Conservation (phyloP, 2,797 vertebrate genomes). For the Pseudochromis fuscus region DNA sequence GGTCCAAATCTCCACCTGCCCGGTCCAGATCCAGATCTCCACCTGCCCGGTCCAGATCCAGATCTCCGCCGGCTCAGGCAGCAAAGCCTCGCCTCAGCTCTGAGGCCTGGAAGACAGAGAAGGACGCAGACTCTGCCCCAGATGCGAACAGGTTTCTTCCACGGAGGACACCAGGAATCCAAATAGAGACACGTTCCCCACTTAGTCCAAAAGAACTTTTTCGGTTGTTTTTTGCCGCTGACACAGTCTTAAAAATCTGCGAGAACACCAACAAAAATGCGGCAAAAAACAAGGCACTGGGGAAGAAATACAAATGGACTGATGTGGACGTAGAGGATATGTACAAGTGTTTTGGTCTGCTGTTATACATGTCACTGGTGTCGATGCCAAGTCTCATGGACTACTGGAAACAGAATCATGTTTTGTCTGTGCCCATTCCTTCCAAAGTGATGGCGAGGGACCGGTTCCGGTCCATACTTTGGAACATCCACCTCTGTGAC, state of each 20-base stretch:
- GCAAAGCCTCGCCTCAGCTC: too few relatives aligned
- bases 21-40: too few relatives aligned
- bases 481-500: slow-evolving; percentile 8
- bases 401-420: neutral
- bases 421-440: neutral
- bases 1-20: too few relatives aligned
- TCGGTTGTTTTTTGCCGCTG: neutral
- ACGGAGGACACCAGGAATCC: neutral
- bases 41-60: too few relatives aligned
- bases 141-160: too few relatives aligned
- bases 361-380: too few relatives aligned
- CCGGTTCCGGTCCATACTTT: neutral
- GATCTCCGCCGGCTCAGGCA: too few relatives aligned
- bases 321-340: neutral
- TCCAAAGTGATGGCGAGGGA: neutral
- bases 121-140: neutral
- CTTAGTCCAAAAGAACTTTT: neutral
- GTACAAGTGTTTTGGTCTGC: neutral
- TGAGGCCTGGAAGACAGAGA: too few relatives aligned
- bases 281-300: neutral
- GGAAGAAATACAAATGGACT: neutral
- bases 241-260: neutral
- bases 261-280: neutral
- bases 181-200: neutral
- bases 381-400: neutral